Conservation (phyloP, 2,888 invertebrate species). For the Apodemia mormo region DNA sequence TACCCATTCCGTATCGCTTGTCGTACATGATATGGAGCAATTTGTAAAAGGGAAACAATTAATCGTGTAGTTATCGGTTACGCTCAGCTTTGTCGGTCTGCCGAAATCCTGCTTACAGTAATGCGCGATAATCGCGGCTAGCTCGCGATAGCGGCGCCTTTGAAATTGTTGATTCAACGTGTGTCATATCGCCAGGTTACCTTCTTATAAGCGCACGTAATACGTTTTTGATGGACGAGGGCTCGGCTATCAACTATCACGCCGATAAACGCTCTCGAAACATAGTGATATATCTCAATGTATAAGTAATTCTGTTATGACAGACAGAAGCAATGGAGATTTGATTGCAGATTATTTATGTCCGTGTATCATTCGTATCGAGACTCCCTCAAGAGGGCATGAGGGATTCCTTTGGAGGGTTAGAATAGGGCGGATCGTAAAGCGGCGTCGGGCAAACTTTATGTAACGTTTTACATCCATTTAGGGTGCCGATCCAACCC, state of each 20-base stretch:
- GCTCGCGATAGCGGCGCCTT: conserved; percentile 71
- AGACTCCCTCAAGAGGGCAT: conserved; percentile 41
- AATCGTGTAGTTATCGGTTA: conserved; percentile 66
- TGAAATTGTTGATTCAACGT: conserved; percentile 67
- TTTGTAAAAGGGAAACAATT: conserved; percentile 71
- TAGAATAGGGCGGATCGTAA: conserved; percentile 52
- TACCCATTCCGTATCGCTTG: conserved; percentile 57
- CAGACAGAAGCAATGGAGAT: conserved; percentile 37
- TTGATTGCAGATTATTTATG: conserved; percentile 34
- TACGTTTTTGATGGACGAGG: conserved; percentile 73
- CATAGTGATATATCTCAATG: conserved; percentile 38
- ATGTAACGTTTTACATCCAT: conserved; percentile 58
- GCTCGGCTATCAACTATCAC: conserved; percentile 57
- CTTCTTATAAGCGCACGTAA: conserved; percentile 67
- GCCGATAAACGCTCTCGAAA: conserved; percentile 48
- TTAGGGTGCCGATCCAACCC: conserved; percentile 45
- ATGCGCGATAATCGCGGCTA: conserved; percentile 63
- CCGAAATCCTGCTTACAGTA: conserved; percentile 75
- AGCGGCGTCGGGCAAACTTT: conserved; percentile 49
- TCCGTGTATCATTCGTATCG: conserved; percentile 21
- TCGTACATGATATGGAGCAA: conserved; percentile 57
- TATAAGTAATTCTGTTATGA: conserved; percentile 40
- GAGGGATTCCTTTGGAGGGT: conserved; percentile 31
- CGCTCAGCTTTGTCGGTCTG: conserved; percentile 71
- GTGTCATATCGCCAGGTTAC: conserved; percentile 59